Conservation (phyloP, 2,888 invertebrate genomes). For the Stramonita haemastoma region DNA sequence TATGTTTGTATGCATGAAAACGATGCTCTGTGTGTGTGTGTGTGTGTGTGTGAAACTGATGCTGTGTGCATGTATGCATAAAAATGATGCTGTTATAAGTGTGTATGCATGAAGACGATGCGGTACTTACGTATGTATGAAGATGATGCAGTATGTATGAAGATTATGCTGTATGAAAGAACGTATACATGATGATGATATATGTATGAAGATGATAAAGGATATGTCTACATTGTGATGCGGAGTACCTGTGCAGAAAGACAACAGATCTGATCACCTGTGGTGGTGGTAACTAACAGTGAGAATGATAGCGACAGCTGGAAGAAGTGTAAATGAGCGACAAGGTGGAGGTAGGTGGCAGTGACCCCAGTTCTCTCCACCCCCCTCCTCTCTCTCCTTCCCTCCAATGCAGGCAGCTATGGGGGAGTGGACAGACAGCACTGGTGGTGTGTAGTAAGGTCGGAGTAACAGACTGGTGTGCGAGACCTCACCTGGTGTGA, state of each 20-base stretch:
- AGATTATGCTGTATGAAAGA: too few relatives aligned
- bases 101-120: neutral
- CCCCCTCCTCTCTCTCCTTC: neutral
- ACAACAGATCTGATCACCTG: neutral
- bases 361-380: neutral
- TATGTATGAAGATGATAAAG: too few relatives aligned
- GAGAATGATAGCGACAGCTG: neutral
- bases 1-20: too few relatives aligned
- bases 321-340: neutral
- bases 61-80: neutral
- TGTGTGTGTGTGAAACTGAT: neutral
- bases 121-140: neutral
- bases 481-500: too few relatives aligned
- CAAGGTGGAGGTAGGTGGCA: neutral
- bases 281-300: neutral
- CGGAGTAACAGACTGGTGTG: too few relatives aligned
- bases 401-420: conserved; percentile 21
- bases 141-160: too few relatives aligned
- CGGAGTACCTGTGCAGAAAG: neutral
- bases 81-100: neutral
- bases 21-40: neutral
- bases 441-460: too few relatives aligned
- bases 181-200: too few relatives aligned
- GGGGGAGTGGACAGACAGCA: neutral
- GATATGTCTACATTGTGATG: too few relatives aligned